A percentile compares a stretch with the other conserved stretches of the same genome.
phyloP scores from a whole-genome alignment of 2,797 vertebrate species.

The Intellagama lesueurii region DNA sequence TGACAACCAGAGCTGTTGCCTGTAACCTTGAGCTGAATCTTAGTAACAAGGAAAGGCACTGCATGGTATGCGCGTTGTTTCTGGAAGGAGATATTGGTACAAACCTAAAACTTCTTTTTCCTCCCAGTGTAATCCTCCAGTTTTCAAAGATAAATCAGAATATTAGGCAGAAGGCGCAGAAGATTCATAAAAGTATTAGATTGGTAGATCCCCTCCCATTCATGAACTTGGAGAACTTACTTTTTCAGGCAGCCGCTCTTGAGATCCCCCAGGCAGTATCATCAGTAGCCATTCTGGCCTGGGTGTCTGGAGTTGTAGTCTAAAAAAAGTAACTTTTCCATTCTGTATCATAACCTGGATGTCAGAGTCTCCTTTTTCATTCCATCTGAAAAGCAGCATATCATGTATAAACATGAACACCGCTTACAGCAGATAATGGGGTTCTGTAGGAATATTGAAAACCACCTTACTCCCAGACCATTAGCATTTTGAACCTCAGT shows the following conservation, averaged over 20 bases:
- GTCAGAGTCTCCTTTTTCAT: background rate
- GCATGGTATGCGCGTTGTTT: background rate
- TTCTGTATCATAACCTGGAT: background rate
- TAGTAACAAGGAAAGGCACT: background rate
- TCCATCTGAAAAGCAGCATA: background rate
- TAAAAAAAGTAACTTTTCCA: background rate
- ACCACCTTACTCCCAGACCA: no score
- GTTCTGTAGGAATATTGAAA: no score
- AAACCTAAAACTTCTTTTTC: conserved; percentile 5
- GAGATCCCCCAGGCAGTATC: no score
- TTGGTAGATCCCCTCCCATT: background rate
- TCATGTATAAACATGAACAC: background rate
- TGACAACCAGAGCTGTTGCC: conserved; percentile 26
- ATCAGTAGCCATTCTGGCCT: background rate
- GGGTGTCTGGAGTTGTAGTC: background rate
- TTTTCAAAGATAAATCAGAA: background rate
- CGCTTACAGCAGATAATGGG: background rate
- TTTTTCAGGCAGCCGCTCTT: background rate
- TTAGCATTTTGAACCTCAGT: no score
- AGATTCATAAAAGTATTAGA: background rate
- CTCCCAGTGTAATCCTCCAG: background rate
- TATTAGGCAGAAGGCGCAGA: background rate
- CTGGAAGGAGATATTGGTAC: background rate
- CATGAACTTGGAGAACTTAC: background rate
- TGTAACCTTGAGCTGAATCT: conserved; percentile 27